Percentiles rank a stretch among this genome's conserved stretches.
phyloP scores from a whole-genome alignment of 2,888 invertebrate genomes.

The Druceiella hillmani region DNA sequence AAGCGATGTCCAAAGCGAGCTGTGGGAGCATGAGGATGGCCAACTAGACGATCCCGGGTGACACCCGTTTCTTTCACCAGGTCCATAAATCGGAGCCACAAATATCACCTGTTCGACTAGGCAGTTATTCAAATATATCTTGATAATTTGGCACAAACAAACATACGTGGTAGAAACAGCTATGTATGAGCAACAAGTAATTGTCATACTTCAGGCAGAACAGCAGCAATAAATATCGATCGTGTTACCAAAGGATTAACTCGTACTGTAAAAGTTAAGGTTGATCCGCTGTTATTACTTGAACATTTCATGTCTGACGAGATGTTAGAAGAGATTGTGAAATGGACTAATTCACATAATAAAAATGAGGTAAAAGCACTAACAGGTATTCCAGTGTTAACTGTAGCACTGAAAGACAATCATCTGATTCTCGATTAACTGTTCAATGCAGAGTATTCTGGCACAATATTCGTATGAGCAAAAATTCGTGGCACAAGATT shows the following conservation, averaged over 20 bases:
- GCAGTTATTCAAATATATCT: not conserved
- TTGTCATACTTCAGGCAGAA: not conserved
- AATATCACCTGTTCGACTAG: not conserved
- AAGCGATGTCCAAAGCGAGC: slow-evolving; percentile 5
- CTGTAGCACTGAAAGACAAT: no score
- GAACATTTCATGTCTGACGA: not conserved
- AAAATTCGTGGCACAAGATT: no score
- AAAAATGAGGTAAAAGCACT: no score
- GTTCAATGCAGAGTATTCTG: no score
- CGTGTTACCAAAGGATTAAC: not conserved
- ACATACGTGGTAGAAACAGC: not conserved
- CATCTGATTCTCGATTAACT: no score
- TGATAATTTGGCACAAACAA: not conserved
- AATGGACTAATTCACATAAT: not conserved
- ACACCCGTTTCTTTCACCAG: not conserved
- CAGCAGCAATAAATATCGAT: not conserved
- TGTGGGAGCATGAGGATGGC: slow-evolving; percentile 2
- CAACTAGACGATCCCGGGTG: slow-evolving; percentile 1
- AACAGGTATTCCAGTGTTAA: no score
- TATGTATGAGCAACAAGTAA: not conserved
- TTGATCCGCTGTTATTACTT: not conserved
- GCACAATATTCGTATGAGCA: no score
- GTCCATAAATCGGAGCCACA: not conserved
- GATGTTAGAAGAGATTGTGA: not conserved
- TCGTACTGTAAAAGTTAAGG: not conserved